phyloP scores from a whole-genome alignment of 2,797 vertebrate species.

The Chaenodraco wilsoni region DNA sequence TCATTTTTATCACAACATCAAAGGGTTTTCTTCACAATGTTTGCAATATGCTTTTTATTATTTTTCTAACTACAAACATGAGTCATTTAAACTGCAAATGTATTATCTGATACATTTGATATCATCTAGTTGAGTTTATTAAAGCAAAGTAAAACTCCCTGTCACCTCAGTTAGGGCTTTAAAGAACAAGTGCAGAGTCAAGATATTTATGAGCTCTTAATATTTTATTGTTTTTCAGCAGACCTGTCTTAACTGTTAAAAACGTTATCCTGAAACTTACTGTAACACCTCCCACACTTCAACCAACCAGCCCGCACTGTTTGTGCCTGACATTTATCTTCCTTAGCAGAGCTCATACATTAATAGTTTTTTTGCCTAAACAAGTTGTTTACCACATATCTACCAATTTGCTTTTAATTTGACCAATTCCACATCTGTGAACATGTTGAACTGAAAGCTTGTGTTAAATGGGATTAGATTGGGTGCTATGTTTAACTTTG shows the following conservation, averaged over 20 bases:
- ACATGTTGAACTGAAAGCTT: not conserved
- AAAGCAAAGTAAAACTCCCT: not conserved
- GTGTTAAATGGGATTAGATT: slow-evolving; percentile 1
- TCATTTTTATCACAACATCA: slow-evolving; percentile 42
- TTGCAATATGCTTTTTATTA: slow-evolving; percentile 11
- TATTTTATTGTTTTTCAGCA: slow-evolving; percentile 39
- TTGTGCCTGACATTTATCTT: not conserved
- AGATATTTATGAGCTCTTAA: slow-evolving; percentile 50
- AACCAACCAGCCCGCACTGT: slow-evolving; percentile 17
- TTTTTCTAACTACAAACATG: slow-evolving; percentile 32
- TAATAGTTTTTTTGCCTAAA: not conserved
- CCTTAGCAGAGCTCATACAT: not conserved
- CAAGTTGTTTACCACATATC: not conserved
- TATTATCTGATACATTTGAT: slow-evolving; percentile 6
- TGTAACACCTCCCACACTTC: slow-evolving; percentile 29
- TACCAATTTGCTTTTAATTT: not conserved
- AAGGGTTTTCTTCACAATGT: slow-evolving; percentile 28
- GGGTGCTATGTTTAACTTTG: slow-evolving; percentile 17
- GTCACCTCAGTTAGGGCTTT: slow-evolving; percentile 17
- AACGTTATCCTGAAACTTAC: slow-evolving; percentile 18
- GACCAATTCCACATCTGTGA: not conserved
- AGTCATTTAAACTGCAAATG: not conserved
- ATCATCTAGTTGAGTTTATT: not conserved
- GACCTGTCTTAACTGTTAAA: slow-evolving; percentile 25
- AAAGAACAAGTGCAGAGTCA: slow-evolving; percentile 22